phyloP scores from a whole-genome alignment of 2,888 invertebrate species.

The Oscheius onirici region DNA sequence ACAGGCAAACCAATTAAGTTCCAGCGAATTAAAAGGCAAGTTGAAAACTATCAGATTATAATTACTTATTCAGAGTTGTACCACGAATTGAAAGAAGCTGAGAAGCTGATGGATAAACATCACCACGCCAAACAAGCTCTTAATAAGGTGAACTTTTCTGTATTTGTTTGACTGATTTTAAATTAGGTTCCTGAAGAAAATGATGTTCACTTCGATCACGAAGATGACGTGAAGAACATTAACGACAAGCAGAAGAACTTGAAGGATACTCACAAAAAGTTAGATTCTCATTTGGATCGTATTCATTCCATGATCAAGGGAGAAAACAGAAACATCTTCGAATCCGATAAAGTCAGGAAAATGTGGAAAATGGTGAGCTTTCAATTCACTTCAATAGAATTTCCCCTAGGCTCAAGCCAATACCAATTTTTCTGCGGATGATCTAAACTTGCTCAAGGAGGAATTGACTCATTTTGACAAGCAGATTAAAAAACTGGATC shows the following conservation, averaged over 20 bases:
- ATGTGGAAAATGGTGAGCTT: slow-evolving; percentile 61
- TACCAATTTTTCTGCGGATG: slow-evolving; percentile 43
- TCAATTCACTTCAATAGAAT: too few species aligned
- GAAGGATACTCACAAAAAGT: slow-evolving; percentile 38
- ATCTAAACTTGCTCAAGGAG: slow-evolving; percentile 42
- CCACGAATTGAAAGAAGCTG: slow-evolving; percentile 49
- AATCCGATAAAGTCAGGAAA: slow-evolving; percentile 55
- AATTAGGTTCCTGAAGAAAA: slow-evolving; percentile 44
- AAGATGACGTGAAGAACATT: slow-evolving; percentile 23
- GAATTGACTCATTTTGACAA: slow-evolving; percentile 63
- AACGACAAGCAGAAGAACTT: slow-evolving; percentile 10
- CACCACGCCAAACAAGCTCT: slow-evolving; percentile 47
- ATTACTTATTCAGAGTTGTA: slow-evolving; percentile 35
- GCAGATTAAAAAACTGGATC: slow-evolving; percentile 57
- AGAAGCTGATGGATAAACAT: slow-evolving; percentile 44
- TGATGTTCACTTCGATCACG: slow-evolving; percentile 39
- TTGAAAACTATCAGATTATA: neutral
- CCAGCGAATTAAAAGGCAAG: slow-evolving; percentile 49
- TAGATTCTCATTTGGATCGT: slow-evolving; percentile 40
- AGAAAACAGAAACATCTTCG: slow-evolving; percentile 46
- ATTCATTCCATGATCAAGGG: slow-evolving; percentile 39
- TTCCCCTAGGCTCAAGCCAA: slow-evolving; percentile 50
- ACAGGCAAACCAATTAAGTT: slow-evolving; percentile 49
- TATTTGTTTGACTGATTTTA: neutral
- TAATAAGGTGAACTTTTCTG: slow-evolving; percentile 38